phyloP scores from a whole-genome alignment of 2,888 invertebrate genomes.

The Chrysolina americana region DNA sequence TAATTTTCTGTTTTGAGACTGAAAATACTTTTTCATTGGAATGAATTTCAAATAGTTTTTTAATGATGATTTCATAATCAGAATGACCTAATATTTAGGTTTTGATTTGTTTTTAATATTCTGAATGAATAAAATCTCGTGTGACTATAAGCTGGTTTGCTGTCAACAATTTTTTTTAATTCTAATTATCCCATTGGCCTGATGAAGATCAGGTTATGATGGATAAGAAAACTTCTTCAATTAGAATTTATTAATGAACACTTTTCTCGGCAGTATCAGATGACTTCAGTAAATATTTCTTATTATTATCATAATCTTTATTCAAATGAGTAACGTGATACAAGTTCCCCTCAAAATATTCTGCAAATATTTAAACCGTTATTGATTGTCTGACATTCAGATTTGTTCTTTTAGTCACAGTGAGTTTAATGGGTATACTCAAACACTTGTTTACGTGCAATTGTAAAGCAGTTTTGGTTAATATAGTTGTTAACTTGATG shows the following conservation, averaged over 20 bases:
- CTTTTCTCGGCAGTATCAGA: too few species aligned
- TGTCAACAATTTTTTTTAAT: neutral
- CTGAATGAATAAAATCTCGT: neutral
- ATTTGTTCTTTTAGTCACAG: constrained; percentile 28
- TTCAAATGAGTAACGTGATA: too few species aligned
- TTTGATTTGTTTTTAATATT: constrained; percentile 50
- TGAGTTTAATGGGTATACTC: constrained; percentile 52
- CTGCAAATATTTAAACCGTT: neutral
- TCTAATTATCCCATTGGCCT: too few species aligned
- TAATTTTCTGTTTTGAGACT: too few species aligned
- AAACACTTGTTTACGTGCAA: constrained; percentile 58
- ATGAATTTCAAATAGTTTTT: neutral
- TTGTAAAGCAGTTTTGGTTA: constrained; percentile 54
- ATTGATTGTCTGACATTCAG: neutral
- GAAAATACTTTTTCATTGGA: too few species aligned
- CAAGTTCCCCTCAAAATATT: too few species aligned
- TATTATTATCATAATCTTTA: too few species aligned
- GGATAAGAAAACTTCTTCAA: too few species aligned
- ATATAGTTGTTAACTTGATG: constrained; percentile 56
- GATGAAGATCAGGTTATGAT: too few species aligned
- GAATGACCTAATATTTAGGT: constrained; percentile 60
- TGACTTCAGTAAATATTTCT: too few species aligned
- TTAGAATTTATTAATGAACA: too few species aligned
- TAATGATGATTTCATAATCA: constrained; percentile 52
- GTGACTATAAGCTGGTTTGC: neutral